Evolutionary conservation across 2,113 vertebrate species (phyloP).

Genomic region (Pituophis catenifer): DNA sequence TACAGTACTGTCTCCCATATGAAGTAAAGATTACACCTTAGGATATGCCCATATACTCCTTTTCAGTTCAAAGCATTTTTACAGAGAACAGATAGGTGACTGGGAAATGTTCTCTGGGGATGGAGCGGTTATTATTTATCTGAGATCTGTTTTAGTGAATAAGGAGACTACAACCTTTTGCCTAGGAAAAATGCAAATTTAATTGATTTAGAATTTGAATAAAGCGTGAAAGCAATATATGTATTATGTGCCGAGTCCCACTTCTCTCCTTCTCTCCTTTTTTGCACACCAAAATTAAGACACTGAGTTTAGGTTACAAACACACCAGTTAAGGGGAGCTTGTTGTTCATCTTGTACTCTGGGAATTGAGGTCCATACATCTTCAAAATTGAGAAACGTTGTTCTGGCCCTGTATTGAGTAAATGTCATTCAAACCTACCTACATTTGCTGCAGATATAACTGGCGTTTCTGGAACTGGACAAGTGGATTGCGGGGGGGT

Average conservation of each 20-base stretch:
- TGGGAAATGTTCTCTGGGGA: not conserved
- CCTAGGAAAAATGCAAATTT: not conserved
- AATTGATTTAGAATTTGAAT: not conserved
- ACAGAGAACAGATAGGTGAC: not conserved
- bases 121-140: not conserved
- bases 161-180: not conserved
- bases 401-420: not conserved
- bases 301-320: not conserved
- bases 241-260: not conserved
- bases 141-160: not conserved
- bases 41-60: not conserved
- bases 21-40: not conserved
- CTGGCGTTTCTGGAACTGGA: not conserved
- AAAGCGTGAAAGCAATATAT: not conserved
- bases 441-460: not conserved
- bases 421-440: not conserved
- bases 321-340: not conserved
- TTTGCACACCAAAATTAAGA: not conserved
- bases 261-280: not conserved
- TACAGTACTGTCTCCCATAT: not conserved
- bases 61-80: not conserved
- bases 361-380: not conserved
- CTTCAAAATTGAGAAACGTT: not conserved
- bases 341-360: not conserved
- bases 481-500: not conserved